A percentile compares a stretch with the other conserved stretches of the same genome.
phyloP scores from a whole-genome alignment of 2,113 vertebrate genomes.

The Azemiops feae region DNA sequence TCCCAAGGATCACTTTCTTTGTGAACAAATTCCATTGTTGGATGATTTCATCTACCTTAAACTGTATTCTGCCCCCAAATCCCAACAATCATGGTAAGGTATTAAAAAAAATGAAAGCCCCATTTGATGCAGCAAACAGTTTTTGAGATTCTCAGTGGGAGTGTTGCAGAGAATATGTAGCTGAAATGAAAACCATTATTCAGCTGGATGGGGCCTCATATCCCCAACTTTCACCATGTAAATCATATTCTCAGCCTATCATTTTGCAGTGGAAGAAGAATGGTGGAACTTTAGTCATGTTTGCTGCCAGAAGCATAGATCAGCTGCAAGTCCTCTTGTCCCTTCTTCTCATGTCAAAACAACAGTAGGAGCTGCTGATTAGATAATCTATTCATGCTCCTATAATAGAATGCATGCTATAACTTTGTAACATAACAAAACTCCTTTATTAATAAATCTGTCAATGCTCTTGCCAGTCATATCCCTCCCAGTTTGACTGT shows the following conservation, averaged over 20 bases:
- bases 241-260: not conserved
- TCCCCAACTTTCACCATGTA: not conserved
- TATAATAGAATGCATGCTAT: constrained; percentile 31
- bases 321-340: not conserved
- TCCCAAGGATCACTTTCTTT: not conserved
- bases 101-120: not conserved
- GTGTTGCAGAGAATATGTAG: not conserved
- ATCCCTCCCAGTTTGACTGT: constrained; percentile 44
- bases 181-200: not conserved
- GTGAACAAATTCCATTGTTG: not conserved
- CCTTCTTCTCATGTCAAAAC: not conserved
- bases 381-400: constrained; percentile 29
- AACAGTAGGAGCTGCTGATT: not conserved
- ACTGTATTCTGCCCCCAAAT: not conserved
- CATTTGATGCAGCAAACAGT: not conserved
- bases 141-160: not conserved
- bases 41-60: not conserved
- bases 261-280: not conserved
- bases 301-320: not conserved
- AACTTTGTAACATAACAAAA: constrained; percentile 32
- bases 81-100: not conserved
- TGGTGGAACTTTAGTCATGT: not conserved
- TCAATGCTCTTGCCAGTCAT: constrained; percentile 41
- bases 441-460: constrained; percentile 45
- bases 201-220: not conserved